Percentiles rank a stretch among this genome's conserved stretches.
Conservation (phyloP, 2,888 invertebrate genomes). For the Ormyrus rosae region DNA sequence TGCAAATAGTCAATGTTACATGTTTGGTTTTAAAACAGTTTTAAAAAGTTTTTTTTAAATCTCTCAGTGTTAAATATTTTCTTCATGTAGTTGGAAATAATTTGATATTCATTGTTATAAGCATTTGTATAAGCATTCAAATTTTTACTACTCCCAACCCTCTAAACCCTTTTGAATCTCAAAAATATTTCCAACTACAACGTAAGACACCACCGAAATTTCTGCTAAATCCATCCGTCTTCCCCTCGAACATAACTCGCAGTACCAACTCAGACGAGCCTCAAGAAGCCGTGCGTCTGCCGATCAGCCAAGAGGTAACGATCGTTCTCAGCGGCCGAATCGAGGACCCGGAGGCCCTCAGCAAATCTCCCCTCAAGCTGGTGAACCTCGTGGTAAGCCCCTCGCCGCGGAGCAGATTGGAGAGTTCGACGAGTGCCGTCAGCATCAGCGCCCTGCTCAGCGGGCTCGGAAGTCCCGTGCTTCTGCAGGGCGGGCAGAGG, state of each 20-base stretch:
- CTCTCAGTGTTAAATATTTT: no score
- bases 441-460: constrained; percentile 48
- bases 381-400: constrained; percentile 68
- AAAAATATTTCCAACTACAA: no score
- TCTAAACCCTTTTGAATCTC: no score
- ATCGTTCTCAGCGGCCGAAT: constrained; percentile 71
- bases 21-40: no score
- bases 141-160: no score
- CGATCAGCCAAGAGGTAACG: constrained; percentile 71
- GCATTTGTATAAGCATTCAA: no score
- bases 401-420: background rate
- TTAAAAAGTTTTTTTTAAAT: no score
- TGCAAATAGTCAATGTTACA: no score
- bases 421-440: background rate
- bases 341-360: constrained; percentile 68
- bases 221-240: no score
- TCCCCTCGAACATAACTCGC: background rate
- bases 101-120: no score
- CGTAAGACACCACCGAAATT: no score
- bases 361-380: constrained; percentile 65
- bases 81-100: no score
- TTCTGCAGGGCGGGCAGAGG: constrained; percentile 44
- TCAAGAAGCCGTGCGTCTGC: constrained; percentile 62
- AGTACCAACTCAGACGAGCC: constrained; percentile 19
- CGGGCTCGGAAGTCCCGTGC: constrained; percentile 52